Conservation (phyloP, 2,888 invertebrate genomes). For the Diarsia brunnea region DNA sequence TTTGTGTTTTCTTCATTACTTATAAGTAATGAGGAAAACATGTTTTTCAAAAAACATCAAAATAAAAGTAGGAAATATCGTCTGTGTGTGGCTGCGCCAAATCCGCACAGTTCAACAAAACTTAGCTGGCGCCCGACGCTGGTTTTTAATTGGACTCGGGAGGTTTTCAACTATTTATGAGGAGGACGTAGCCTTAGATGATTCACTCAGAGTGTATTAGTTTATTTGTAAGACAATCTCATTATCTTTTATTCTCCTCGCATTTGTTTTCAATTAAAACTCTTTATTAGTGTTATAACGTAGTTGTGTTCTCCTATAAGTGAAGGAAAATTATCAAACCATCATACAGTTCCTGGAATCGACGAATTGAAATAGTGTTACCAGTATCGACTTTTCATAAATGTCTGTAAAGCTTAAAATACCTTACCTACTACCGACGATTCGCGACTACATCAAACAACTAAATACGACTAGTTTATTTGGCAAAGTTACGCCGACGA, state of each 20-base stretch:
- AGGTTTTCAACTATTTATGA: too few relatives aligned
- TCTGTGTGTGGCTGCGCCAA: too few relatives aligned
- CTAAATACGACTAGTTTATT: not conserved
- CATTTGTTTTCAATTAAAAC: too few relatives aligned
- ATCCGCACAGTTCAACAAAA: too few relatives aligned
- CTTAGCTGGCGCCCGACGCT: not conserved
- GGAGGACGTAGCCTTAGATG: not conserved
- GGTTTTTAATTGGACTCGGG: too few relatives aligned
- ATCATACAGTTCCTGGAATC: not conserved
- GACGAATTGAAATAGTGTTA: not conserved
- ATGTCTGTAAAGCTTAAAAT: not conserved
- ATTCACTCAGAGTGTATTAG: not conserved
- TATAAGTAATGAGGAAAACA: too few relatives aligned
- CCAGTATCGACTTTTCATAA: not conserved
- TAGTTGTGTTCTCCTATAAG: not conserved
- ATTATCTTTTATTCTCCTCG: too few relatives aligned
- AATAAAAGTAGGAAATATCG: too few relatives aligned
- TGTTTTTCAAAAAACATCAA: too few relatives aligned
- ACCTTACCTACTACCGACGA: not conserved
- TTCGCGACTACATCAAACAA: not conserved
- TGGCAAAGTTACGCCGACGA: not conserved
- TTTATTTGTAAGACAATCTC: not conserved
- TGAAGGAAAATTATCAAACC: not conserved
- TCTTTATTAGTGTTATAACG: not conserved
- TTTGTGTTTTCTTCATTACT: too few relatives aligned